A percentile compares a stretch with the other conserved stretches of the same genome.
These are phyloP conservation scores for Argentina silus DNA, from an alignment of 2,797 vertebrate genomes.

Conservation along the genomic window DNA sequence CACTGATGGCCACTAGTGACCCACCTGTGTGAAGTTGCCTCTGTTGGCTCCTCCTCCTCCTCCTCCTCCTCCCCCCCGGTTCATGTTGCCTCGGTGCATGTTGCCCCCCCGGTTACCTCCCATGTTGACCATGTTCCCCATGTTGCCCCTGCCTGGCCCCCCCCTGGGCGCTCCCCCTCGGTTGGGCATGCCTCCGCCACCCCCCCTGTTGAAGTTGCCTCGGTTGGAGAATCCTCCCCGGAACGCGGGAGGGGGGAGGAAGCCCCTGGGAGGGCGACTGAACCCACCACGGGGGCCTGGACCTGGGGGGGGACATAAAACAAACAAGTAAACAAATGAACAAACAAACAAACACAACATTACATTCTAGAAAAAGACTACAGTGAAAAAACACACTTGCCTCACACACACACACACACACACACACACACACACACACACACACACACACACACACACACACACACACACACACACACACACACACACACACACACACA, in stretches of 20 bases:
- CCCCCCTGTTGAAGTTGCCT: constrained; percentile 82
- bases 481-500: constrained; percentile 54
- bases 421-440: constrained; percentile 1
- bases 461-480: constrained; percentile 66
- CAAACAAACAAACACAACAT: neutral
- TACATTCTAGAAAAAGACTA: neutral
- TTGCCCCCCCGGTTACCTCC: neutral
- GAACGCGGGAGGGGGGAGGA: constrained; percentile 75
- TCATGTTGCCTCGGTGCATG: constrained; percentile 17
- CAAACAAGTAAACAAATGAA: neutral
- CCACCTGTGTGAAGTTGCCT: constrained; percentile 87
- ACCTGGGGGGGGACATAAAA: constrained; percentile 48
- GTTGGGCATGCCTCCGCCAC: constrained; percentile 58
- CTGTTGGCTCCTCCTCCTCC: constrained; percentile 42
- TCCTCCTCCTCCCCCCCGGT: constrained; percentile 47
- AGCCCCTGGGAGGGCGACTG: constrained; percentile 63
- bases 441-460: neutral
- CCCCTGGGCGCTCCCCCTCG: constrained; percentile 9
- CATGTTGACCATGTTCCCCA: constrained; percentile 44
- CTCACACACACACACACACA: neutral
- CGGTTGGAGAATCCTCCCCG: constrained; percentile 84
- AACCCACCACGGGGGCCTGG: constrained; percentile 84
- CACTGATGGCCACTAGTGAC: no score
- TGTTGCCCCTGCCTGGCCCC: constrained; percentile 44
- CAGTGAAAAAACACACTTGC: no score